Evolutionary conservation across 1,140 invertebrate species (phyloP).

Genomic region (Apis cerana): DNA sequence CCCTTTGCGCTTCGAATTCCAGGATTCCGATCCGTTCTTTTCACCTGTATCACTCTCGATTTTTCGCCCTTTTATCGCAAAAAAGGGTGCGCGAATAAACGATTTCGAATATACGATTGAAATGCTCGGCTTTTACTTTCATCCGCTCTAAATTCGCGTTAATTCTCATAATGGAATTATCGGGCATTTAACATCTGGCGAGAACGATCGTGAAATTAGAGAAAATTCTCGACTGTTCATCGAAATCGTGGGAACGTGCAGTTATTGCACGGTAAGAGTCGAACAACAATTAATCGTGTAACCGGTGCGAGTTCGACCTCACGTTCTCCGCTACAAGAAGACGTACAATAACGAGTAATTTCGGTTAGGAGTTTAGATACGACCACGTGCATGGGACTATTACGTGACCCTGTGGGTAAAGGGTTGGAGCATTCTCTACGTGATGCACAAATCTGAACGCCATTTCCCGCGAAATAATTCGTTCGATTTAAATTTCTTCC

Average conservation of each 20-base stretch:
- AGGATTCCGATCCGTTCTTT: background rate
- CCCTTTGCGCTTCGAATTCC: slow-evolving; percentile 7
- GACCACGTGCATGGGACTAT: slow-evolving; percentile 56
- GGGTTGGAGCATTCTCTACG: slow-evolving; percentile 9
- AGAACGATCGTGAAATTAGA: background rate
- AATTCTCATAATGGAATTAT: no score
- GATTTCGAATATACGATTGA: background rate
- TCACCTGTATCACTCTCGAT: background rate
- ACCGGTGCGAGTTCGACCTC: slow-evolving; percentile 24
- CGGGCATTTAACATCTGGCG: no score
- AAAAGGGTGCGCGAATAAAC: background rate
- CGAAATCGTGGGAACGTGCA: background rate
- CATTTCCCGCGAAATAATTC: slow-evolving; percentile 19
- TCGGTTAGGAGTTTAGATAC: slow-evolving; percentile 56
- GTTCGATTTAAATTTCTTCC: slow-evolving; percentile 1
- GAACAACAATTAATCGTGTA: slow-evolving; percentile 32
- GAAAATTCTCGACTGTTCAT: background rate
- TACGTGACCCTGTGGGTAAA: slow-evolving; percentile 54
- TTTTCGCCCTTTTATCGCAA: background rate
- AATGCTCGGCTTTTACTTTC: no score
- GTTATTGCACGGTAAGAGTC: slow-evolving; percentile 14
- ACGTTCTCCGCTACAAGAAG: slow-evolving; percentile 33
- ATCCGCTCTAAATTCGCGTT: no score
- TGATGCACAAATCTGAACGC: slow-evolving; percentile 24
- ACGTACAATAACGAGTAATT: slow-evolving; percentile 58